A percentile compares a stretch with the other conserved stretches of the same genome.
These are phyloP conservation scores for Orthosia cruda DNA, from an alignment of 2,888 invertebrate species.

Conservation along the genomic window DNA sequence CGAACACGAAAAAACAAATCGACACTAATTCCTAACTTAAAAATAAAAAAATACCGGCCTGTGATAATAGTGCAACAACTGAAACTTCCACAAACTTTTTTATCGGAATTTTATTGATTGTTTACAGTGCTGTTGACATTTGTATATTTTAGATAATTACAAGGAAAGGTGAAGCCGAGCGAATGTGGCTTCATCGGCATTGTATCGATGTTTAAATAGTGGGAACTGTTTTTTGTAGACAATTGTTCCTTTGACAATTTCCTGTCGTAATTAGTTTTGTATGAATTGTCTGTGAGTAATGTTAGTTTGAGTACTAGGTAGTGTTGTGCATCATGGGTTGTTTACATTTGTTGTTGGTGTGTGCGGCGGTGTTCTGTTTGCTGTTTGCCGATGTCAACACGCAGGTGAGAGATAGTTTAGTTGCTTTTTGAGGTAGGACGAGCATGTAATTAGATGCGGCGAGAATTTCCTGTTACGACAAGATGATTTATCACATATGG, in stretches of 20 bases:
- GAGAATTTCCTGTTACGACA: background rate
- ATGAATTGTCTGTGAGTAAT: slow-evolving; percentile 66
- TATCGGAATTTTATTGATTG: slow-evolving; percentile 44
- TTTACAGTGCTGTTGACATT: slow-evolving; percentile 58
- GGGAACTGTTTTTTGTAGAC: slow-evolving; percentile 59
- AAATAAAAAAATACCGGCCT: background rate
- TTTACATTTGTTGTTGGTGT: slow-evolving; percentile 76
- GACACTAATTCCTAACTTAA: slow-evolving; percentile 46
- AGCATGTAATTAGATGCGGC: slow-evolving; percentile 6
- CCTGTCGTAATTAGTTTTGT: slow-evolving; percentile 54
- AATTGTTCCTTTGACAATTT: slow-evolving; percentile 62
- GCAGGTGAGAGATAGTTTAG: slow-evolving; percentile 75
- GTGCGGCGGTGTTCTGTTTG: slow-evolving; percentile 74
- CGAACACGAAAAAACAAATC: slow-evolving; percentile 67
- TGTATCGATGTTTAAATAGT: slow-evolving; percentile 60
- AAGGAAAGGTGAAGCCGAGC: slow-evolving; percentile 67
- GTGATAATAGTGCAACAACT: slow-evolving; percentile 52
- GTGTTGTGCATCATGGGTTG: slow-evolving; percentile 78
- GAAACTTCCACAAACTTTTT: slow-evolving; percentile 14
- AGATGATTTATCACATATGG: background rate
- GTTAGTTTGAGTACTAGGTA: slow-evolving; percentile 63
- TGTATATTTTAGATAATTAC: slow-evolving; percentile 50
- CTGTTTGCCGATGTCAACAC: slow-evolving; percentile 72
- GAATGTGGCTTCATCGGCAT: slow-evolving; percentile 64
- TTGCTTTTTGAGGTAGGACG: slow-evolving; percentile 28